Evolutionary conservation across 1,140 invertebrate species (phyloP).

Genomic region (Drosophila baimaii): DNA sequence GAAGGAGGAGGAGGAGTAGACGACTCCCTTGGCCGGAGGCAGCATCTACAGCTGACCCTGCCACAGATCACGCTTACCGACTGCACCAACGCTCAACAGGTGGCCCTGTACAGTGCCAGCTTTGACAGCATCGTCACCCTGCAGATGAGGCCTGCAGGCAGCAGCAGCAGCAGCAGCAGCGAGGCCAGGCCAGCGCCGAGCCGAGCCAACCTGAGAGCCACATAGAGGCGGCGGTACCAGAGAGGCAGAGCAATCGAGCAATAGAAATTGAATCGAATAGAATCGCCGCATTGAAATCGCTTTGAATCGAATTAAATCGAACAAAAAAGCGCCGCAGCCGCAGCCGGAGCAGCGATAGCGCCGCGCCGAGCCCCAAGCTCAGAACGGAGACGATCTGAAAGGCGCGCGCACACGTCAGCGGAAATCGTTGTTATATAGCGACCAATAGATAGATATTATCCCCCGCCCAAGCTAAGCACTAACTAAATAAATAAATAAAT

Average conservation of each 20-base stretch:
- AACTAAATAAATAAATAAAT: slow-evolving; percentile 13
- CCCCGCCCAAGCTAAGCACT: slow-evolving; percentile 23
- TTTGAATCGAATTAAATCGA: slow-evolving; percentile 47
- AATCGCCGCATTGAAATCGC: slow-evolving; percentile 52
- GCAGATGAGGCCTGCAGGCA: slow-evolving; percentile 67
- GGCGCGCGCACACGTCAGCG: slow-evolving; percentile 68
- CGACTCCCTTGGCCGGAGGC: background rate
- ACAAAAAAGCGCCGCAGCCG: no score
- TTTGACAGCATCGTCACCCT: slow-evolving; percentile 47
- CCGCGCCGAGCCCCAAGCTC: background rate
- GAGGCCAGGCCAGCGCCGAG: slow-evolving; percentile 71
- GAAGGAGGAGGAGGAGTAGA: background rate
- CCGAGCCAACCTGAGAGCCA: slow-evolving; percentile 25
- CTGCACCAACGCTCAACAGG: slow-evolving; percentile 67
- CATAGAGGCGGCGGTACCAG: background rate
- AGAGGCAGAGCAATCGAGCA: slow-evolving; percentile 2
- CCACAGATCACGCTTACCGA: slow-evolving; percentile 79
- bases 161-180: no score
- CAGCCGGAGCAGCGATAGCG: slow-evolving; percentile 15
- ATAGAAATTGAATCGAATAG: slow-evolving; percentile 55
- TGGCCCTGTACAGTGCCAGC: slow-evolving; percentile 48
- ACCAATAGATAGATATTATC: slow-evolving; percentile 10
- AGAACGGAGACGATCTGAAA: slow-evolving; percentile 20
- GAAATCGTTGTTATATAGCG: slow-evolving; percentile 61
- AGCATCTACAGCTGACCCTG: slow-evolving; percentile 48